A percentile compares a stretch with the other conserved stretches of the same genome.
These are phyloP conservation scores for Nannoperca australis DNA, from an alignment of 2,797 vertebrate species.

Conservation along the genomic window DNA sequence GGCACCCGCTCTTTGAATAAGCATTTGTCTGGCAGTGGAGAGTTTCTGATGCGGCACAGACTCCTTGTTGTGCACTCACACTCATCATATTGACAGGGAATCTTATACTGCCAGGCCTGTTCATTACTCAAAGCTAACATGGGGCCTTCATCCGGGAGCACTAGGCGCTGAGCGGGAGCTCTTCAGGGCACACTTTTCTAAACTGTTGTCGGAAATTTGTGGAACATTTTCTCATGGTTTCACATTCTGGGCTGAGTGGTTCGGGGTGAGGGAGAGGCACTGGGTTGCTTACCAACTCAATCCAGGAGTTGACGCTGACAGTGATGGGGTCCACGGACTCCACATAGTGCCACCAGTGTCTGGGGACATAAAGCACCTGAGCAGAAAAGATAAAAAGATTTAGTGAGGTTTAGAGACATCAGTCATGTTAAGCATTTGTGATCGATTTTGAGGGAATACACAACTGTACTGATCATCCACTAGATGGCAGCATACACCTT, in stretches of 20 bases:
- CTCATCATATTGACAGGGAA: slow-evolving; percentile 61
- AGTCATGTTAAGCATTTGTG: not conserved
- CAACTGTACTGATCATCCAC: slow-evolving; percentile 39
- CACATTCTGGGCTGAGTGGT: not conserved
- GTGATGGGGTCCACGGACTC: slow-evolving; percentile 95
- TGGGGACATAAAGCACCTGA: slow-evolving; percentile 94
- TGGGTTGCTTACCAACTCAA: slow-evolving; percentile 89
- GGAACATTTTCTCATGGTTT: not conserved
- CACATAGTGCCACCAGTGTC: slow-evolving; percentile 99
- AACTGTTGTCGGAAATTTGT: not conserved
- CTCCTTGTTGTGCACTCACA: slow-evolving; percentile 38
- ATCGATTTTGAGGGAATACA: not conserved
- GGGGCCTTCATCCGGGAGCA: slow-evolving; percentile 38
- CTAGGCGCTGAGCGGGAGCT: not conserved
- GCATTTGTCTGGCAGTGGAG: slow-evolving; percentile 27
- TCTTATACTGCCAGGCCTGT: slow-evolving; percentile 38
- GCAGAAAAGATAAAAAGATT: slow-evolving; percentile 11
- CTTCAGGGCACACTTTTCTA: not conserved
- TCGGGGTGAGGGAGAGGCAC: not conserved
- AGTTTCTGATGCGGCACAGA: slow-evolving; percentile 24
- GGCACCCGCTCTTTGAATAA: slow-evolving; percentile 20
- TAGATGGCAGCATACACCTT: slow-evolving; percentile 75
- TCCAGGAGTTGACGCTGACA: slow-evolving; percentile 97
- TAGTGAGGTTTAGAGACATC: no score
- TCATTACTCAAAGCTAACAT: slow-evolving; percentile 59